Percentiles rank a stretch among this genome's conserved stretches.
These are phyloP conservation scores for Glaucidium brasilianum DNA, from an alignment of 2,113 vertebrate species.

Conservation along the genomic window DNA sequence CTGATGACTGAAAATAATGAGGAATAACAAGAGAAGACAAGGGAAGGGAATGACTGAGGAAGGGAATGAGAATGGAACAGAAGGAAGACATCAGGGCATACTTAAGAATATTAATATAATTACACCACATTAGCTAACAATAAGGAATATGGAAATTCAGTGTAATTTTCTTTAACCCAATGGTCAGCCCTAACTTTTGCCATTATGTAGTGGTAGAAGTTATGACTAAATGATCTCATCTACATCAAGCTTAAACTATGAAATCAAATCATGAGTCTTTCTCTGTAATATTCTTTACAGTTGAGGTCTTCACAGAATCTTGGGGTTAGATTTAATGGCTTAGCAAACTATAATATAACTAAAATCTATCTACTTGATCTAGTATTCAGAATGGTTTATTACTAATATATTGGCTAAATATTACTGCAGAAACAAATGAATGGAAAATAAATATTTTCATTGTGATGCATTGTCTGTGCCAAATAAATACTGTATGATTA, in stretches of 20 bases:
- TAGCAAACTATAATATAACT: neutral
- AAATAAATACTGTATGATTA: neutral
- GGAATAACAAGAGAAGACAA: neutral
- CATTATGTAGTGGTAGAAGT: neutral
- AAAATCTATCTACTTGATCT: neutral
- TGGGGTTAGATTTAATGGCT: neutral
- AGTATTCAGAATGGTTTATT: neutral
- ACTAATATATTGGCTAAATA: neutral
- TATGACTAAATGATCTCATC: neutral
- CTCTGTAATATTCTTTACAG: neutral
- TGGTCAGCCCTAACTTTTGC: neutral
- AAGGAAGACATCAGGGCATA: neutral
- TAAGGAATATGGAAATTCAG: neutral
- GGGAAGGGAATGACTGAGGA: too few relatives aligned
- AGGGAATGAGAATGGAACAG: too few relatives aligned
- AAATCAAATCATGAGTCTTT: neutral
- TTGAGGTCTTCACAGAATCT: neutral
- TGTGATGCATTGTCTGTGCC: neutral
- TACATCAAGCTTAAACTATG: neutral
- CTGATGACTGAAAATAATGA: neutral
- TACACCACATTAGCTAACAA: neutral
- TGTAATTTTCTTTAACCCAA: neutral
- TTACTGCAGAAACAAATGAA: neutral
- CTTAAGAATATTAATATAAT: neutral
- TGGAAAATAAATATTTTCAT: neutral